These are phyloP conservation scores for Steinernema khuongi DNA, from an alignment of 1,140 invertebrate species.

Conservation along the genomic window DNA sequence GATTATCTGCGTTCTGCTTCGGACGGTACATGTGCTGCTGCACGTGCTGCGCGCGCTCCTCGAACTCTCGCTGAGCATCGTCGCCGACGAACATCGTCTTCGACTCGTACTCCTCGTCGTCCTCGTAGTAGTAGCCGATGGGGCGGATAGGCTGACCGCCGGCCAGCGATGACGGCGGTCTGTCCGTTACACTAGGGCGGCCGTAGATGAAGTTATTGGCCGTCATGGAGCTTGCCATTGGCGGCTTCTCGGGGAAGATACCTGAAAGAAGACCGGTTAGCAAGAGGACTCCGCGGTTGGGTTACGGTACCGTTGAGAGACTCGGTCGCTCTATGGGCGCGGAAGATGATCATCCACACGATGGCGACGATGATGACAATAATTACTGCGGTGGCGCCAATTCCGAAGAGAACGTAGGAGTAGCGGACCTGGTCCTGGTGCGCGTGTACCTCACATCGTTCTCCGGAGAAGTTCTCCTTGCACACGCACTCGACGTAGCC, in stretches of 20 bases:
- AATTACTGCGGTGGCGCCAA: slow-evolving; percentile 4
- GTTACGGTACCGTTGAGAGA: neutral
- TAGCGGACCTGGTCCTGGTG: neutral
- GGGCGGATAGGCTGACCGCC: slow-evolving; percentile 25
- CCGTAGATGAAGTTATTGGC: neutral
- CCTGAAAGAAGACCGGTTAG: neutral
- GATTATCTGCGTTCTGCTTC: neutral
- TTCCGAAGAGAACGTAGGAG: slow-evolving; percentile 5
- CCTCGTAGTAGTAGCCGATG: slow-evolving; percentile 41
- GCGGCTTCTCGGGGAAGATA: neutral
- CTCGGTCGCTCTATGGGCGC: slow-evolving; percentile 31
- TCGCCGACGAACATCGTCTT: slow-evolving; percentile 48
- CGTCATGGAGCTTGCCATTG: neutral
- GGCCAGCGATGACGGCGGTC: slow-evolving; percentile 7
- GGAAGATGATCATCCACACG: slow-evolving; percentile 52
- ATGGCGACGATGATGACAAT: slow-evolving; percentile 23
- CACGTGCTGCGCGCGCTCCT: slow-evolving; percentile 43
- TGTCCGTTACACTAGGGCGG: neutral
- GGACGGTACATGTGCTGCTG: slow-evolving; percentile 49
- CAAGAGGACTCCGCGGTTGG: neutral
- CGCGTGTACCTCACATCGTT: slow-evolving; percentile 52
- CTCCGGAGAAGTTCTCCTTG: slow-evolving; percentile 55
- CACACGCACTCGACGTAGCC: slow-evolving; percentile 55
- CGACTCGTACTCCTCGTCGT: slow-evolving; percentile 46
- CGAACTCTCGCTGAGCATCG: slow-evolving; percentile 39